Conservation (phyloP, 2,888 invertebrate genomes). For the Clanis bilineata region DNA sequence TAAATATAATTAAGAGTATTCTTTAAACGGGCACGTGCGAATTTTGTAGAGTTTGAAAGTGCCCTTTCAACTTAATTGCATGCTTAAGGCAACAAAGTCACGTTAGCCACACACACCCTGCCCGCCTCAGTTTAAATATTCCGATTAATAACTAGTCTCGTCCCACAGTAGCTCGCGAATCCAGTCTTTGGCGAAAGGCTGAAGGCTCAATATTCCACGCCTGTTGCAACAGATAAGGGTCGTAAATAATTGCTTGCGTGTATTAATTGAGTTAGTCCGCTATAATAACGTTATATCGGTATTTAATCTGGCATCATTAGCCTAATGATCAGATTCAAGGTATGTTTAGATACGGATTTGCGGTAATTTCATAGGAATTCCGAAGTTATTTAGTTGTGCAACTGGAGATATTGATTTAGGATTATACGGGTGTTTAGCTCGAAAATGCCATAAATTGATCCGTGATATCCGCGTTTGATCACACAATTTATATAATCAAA, state of each 20-base stretch:
- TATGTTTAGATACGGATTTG: slow-evolving; percentile 26
- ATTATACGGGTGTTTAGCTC: not conserved
- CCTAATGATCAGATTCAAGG: slow-evolving; percentile 52
- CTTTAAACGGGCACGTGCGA: too few species aligned
- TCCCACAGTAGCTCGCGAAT: slow-evolving; percentile 15
- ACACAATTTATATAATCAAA: too few species aligned
- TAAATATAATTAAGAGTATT: too few species aligned
- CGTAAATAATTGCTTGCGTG: slow-evolving; percentile 38
- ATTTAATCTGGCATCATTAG: slow-evolving; percentile 62
- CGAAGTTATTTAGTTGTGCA: not conserved
- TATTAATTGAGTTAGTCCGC: slow-evolving; percentile 63
- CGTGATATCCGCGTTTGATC: too few species aligned
- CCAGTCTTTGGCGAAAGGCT: slow-evolving; percentile 20
- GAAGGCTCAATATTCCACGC: slow-evolving; percentile 30
- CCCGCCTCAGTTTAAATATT: slow-evolving; percentile 45
- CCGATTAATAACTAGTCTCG: slow-evolving; percentile 43
- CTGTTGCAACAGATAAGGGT: slow-evolving; percentile 20
- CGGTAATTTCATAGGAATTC: slow-evolving; percentile 15
- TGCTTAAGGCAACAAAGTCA: slow-evolving; percentile 32
- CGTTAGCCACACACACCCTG: slow-evolving; percentile 47
- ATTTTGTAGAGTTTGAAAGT: too few species aligned
- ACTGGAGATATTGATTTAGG: not conserved
- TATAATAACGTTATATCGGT: slow-evolving; percentile 58
- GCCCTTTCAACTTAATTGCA: not conserved
- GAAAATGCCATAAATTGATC: too few species aligned